Evolutionary conservation across 1,140 invertebrate species (phyloP).

Genomic region (Macrostomum lignano): DNA sequence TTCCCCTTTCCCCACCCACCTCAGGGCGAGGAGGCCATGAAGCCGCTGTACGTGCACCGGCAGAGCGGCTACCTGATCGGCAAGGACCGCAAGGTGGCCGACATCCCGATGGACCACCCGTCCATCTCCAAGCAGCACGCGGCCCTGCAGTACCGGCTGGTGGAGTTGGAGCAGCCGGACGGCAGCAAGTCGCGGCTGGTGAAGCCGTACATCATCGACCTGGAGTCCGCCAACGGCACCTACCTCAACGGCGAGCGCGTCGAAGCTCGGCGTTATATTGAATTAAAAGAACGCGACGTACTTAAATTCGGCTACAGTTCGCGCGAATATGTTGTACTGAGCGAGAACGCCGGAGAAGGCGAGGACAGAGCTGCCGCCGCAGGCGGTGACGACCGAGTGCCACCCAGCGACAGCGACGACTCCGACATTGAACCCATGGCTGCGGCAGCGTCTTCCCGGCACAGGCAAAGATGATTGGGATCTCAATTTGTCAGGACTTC

Average conservation of each 20-base stretch:
- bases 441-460: too few relatives aligned
- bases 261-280: slow-evolving; percentile 60
- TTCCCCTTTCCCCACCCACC: too few relatives aligned
- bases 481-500: too few relatives aligned
- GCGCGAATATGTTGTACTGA: slow-evolving; percentile 70
- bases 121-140: slow-evolving; percentile 96
- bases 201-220: slow-evolving; percentile 73
- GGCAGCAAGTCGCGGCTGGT: too few relatives aligned
- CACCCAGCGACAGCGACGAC: too few relatives aligned
- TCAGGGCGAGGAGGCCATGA: slow-evolving; percentile 56
- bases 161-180: too few relatives aligned
- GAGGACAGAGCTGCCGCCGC: too few relatives aligned
- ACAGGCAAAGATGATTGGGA: too few relatives aligned
- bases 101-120: slow-evolving; percentile 85
- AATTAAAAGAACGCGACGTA: slow-evolving; percentile 75
- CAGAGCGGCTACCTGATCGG: slow-evolving; percentile 88
- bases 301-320: slow-evolving; percentile 88
- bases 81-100: slow-evolving; percentile 62
- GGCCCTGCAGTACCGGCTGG: slow-evolving; percentile 64
- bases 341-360: too few relatives aligned
- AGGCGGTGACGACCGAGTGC: too few relatives aligned
- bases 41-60: slow-evolving; percentile 66
- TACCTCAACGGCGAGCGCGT: slow-evolving; percentile 77
- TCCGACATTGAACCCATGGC: too few relatives aligned
- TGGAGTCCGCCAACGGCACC: slow-evolving; percentile 87